Evolutionary conservation across 92 coral and sea anemone genomes (phyloP), one percentile per base, ranked within the genome.

Genomic region (Porites lobata): DNA sequence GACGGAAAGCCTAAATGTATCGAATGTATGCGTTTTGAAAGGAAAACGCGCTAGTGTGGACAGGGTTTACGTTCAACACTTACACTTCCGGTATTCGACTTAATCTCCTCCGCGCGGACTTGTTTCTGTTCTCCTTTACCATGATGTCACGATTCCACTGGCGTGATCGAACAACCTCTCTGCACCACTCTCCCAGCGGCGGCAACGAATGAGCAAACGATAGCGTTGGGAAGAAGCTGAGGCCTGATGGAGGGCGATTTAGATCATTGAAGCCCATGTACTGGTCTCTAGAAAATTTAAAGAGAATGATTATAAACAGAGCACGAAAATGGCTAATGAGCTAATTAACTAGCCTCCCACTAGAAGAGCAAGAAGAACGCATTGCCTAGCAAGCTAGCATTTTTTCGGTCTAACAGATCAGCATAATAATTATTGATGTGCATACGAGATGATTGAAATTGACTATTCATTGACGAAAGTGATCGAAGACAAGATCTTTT

Each of bases 161-260:
- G 66, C 98, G 94, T 76, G 93, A 90, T 71, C 98, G 94, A 69
- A 96, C 95, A 81, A 98, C 91, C 78, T 98, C 99, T 94, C 96
- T 92, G 90, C 99, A 98, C 98, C 99, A 96, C 80, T 98, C 99
- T 71, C 99, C 99, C 22, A 96, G 92, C 77, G 98, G 98, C 12
- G 99, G 99, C 63, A 98, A 82, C 2, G 99, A 98, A 81, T 96
- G 98, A 72, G 83, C 99, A 79, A 98, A 90, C 64, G 99, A 94
- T n/a, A 98, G 90, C 2, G 95, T 84, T 56, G 99, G 99, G 51
- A 98, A 87, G 91, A 96, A 95, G 86, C 99, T 95, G 26, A 98
- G 90, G 62, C 85, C 94, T 32, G 98, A 95, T 18, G 71, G 81
- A 7, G 98, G 98, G 52, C 96, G 96, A 57, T 65, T 57, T 11